Percentiles rank a stretch among this genome's conserved stretches.
Evolutionary conservation across 2,113 vertebrate species (phyloP).

Genomic region (Piliocolobus tephrosceles): DNA sequence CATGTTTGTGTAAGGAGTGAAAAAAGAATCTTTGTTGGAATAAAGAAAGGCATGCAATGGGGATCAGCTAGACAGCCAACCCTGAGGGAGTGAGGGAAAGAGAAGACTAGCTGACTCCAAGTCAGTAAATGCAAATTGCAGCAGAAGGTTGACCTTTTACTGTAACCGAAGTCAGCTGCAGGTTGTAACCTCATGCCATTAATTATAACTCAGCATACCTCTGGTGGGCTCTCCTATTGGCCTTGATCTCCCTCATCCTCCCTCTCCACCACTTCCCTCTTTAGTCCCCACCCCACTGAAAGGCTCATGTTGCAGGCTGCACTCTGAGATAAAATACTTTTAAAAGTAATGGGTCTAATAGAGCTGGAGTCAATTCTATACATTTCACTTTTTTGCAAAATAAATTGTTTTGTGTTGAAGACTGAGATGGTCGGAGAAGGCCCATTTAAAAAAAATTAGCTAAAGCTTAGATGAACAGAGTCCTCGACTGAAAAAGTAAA

Average conservation of each 20-base stretch:
- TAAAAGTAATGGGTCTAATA: constrained; percentile 57
- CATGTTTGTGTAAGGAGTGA: constrained; percentile 39
- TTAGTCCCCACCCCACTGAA: constrained; percentile 26
- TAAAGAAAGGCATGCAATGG: constrained; percentile 62
- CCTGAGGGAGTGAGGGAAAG: not conserved
- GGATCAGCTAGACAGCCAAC: constrained; percentile 55
- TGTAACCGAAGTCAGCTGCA: constrained; percentile 72
- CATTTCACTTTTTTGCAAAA: constrained; percentile 55
- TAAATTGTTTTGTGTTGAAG: constrained; percentile 50
- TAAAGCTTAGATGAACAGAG: not conserved
- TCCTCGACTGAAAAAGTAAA: not conserved
- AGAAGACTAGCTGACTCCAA: constrained; percentile 53
- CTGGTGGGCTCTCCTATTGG: constrained; percentile 62
- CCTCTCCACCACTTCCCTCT: not conserved
- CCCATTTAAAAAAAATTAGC: not conserved
- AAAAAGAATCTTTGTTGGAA: constrained; percentile 53
- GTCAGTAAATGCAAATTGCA: constrained; percentile 69
- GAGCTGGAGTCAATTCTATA: constrained; percentile 56
- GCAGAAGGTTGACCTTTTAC: constrained; percentile 67
- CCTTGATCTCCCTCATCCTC: constrained; percentile 56
- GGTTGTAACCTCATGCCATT: constrained; percentile 75
- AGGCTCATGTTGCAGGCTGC: constrained; percentile 75
- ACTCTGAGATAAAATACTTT: constrained; percentile 53
- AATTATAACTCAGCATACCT: constrained; percentile 71
- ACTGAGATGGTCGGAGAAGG: not conserved